Base-by-base conservation (phyloP, 2,113 vertebrate genomes). In the Pristiophorus japonicus region DNA sequence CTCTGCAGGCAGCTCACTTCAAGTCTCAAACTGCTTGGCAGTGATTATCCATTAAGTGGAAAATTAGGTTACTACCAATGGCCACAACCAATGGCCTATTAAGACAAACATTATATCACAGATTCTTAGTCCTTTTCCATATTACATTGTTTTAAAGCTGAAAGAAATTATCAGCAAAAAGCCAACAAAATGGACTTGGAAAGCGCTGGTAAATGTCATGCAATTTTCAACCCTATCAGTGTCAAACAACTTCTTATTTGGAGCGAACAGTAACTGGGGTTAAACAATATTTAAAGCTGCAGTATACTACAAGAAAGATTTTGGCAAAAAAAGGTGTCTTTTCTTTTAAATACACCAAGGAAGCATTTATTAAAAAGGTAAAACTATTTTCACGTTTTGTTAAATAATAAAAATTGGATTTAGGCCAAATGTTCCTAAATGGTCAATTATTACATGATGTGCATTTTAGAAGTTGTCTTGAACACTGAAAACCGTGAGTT, bases 391-490 rank as follows among this genome's bases (percentile, higher is more conserved):
- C 87, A 62, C 6, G n/a, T 92, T 92, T 92, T n/a, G 62, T 92
- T 38, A n/a, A 91, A 55, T 55, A 51, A 91, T 91, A 92, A 63
- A 22, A 45, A 16, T 81, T 81, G 78, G 45, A 94, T 67, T 70
- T 70, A 67, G 42, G 65, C 10, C 62, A 45, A 67, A 16, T 67
- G 42, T 94, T 94, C 66, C 42, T 67, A 70, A 94, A 47, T 45
- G 20, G 3, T 94, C 42, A 94, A 67, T 63, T 38, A 38, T 92
- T 47, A 42, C 92, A 47, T 27, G 65, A 47, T 94, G 38, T 27
- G 24, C 27, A 94, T 94, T 94, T 67, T 70, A 94, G 88, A 92
- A 67, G 92, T 94, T 70, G 65, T 94, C 92, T 94, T 94, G 92
- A 94, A 94, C 92, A 66, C 92, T 94, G 92, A 94, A 94, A 94